phyloP scores from a whole-genome alignment of 2,797 vertebrate genomes.

The Microtus agrestis region DNA sequence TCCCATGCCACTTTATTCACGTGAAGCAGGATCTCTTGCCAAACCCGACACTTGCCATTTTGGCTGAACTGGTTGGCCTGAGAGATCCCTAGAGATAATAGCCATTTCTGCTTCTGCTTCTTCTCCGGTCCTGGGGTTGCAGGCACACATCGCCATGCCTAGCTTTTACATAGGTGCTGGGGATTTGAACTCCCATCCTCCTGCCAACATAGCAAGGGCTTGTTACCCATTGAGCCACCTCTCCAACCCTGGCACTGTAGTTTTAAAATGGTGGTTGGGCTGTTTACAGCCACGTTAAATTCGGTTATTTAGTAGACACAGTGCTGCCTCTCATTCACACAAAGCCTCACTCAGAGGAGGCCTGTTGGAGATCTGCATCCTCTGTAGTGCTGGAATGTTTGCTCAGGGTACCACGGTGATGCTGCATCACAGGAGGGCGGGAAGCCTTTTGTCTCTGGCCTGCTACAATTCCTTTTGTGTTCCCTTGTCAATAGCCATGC shows the following conservation, averaged over 20 bases:
- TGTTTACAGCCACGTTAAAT: neutral
- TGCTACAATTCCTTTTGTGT: neutral
- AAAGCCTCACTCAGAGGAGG: neutral
- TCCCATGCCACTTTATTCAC: neutral
- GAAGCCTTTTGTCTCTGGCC: neutral
- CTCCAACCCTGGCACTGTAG: neutral
- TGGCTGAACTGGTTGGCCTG: neutral
- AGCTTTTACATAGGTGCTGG: too few species aligned
- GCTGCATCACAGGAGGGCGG: neutral
- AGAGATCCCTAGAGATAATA: neutral
- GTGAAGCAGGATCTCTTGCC: neutral
- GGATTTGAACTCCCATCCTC: neutral
- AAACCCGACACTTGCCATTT: neutral
- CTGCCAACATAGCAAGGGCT: neutral
- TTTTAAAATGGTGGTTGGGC: neutral
- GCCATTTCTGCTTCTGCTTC: neutral
- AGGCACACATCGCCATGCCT: neutral
- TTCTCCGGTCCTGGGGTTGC: neutral
- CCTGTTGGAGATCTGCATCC: neutral
- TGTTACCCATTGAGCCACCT: neutral
- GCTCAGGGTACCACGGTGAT: rapidly evolving
- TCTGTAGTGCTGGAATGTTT: rapidly evolving
- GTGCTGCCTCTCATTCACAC: neutral
- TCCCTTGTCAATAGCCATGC: neutral
- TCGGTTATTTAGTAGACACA: neutral